phyloP scores from a whole-genome alignment of 2,888 invertebrate species.

The Hirtodrosophila cameraria region DNA sequence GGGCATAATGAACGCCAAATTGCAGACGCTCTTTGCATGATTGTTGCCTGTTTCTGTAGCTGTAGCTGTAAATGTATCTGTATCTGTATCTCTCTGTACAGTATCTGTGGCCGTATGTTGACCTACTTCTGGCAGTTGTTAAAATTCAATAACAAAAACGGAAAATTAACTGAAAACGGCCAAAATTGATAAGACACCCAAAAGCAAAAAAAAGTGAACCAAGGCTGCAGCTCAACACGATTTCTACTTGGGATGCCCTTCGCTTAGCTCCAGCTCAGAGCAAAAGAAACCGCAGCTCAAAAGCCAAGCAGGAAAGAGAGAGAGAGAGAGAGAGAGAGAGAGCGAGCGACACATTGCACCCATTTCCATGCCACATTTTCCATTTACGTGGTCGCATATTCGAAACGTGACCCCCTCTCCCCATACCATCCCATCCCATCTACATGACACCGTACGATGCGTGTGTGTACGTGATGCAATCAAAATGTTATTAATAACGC shows the following conservation, averaged over 20 bases:
- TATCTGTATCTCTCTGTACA: conserved; percentile 41
- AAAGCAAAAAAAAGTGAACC: conserved; percentile 35
- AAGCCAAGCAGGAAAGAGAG: conserved; percentile 46
- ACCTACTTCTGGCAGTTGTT: conserved; percentile 71
- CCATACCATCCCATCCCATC: neutral
- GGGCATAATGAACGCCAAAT: conserved; percentile 63
- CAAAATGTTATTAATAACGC: conserved; percentile 78
- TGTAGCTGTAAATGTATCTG: conserved; percentile 22
- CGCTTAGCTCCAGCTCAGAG: conserved; percentile 24
- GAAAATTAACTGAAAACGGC: conserved; percentile 72
- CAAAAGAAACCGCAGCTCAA: conserved; percentile 23
- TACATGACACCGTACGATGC: conserved; percentile 53
- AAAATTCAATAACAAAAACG: conserved; percentile 72
- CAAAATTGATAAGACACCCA: conserved; percentile 66
- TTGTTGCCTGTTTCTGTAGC: conserved; percentile 3
- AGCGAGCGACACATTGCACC: conserved; percentile 41
- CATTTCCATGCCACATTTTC: conserved; percentile 70
- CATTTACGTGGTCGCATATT: conserved; percentile 66
- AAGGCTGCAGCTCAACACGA: conserved; percentile 65
- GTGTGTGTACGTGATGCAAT: conserved; percentile 76
- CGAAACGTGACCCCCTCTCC: conserved; percentile 46
- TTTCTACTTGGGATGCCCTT: conserved; percentile 71
- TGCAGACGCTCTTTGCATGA: conserved; percentile 52
- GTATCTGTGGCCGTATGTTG: conserved; percentile 24
- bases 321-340: conserved; percentile 8